Percentiles rank a stretch among this genome's conserved stretches.
Evolutionary conservation across 2,888 invertebrate genomes (phyloP).

Genomic region (Lycophotia porphyrea): DNA sequence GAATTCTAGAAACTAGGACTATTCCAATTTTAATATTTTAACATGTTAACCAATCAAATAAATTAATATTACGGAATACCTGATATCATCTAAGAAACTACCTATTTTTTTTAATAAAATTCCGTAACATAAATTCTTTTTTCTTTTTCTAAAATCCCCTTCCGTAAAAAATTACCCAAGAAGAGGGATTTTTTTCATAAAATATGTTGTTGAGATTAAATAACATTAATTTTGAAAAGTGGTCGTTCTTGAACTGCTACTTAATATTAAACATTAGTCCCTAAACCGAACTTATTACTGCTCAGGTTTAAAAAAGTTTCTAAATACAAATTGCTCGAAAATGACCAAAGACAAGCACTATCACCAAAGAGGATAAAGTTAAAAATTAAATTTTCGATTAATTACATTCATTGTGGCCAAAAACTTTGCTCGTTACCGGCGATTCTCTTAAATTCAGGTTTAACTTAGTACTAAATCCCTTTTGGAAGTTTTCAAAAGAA

Average conservation of each 20-base stretch:
- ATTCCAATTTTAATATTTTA: background rate
- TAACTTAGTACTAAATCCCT: slow-evolving; percentile 86
- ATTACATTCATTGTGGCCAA: slow-evolving; percentile 87
- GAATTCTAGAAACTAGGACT: background rate
- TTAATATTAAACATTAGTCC: background rate
- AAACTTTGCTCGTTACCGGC: slow-evolving; percentile 88
- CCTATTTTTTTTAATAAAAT: background rate
- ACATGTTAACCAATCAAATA: background rate
- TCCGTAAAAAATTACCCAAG: background rate
- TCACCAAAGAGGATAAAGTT: slow-evolving; percentile 74
- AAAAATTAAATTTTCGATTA: slow-evolving; percentile 83
- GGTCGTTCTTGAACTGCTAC: background rate
- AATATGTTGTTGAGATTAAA: slow-evolving; percentile 27
- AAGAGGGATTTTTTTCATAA: slow-evolving; percentile 3
- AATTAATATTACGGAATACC: background rate
- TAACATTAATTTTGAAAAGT: slow-evolving; percentile 25
- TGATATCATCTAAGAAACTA: background rate
- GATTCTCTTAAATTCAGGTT: slow-evolving; percentile 85
- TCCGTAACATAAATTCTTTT: background rate
- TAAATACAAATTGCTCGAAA: slow-evolving; percentile 44
- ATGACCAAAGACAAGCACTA: slow-evolving; percentile 63
- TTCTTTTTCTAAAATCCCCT: background rate
- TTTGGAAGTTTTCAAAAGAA: slow-evolving; percentile 82
- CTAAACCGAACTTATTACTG: slow-evolving; percentile 17
- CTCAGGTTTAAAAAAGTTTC: slow-evolving; percentile 19